These are phyloP conservation scores for Holacanthus passer DNA, from an alignment of 2,113 vertebrate genomes.

Conservation along the genomic window DNA sequence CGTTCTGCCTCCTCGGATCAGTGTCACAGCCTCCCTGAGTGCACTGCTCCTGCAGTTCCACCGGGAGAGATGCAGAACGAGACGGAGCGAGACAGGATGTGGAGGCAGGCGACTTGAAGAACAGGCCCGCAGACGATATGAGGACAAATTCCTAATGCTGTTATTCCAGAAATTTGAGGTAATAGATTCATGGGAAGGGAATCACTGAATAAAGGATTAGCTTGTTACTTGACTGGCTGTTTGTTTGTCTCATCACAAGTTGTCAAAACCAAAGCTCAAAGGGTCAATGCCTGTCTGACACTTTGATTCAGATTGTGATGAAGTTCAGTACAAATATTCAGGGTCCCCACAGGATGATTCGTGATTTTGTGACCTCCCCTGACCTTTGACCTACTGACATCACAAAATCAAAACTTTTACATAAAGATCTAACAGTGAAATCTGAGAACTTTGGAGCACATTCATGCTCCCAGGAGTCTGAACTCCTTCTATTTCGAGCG, in stretches of 20 bases:
- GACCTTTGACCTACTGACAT: not conserved
- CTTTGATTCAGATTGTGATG: not conserved
- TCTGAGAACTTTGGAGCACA: not conserved
- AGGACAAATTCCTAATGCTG: not conserved
- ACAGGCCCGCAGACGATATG: not conserved
- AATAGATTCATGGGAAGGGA: not conserved
- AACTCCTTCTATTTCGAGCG: not conserved
- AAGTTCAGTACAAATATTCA: not conserved
- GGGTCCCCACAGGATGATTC: not conserved
- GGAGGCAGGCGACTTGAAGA: not conserved
- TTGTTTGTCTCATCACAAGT: not conserved
- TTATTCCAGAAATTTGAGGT: not conserved
- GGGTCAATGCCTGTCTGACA: not conserved
- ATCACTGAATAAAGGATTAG: not conserved
- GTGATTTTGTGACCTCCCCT: not conserved
- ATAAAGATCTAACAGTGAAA: not conserved
- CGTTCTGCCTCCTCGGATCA: slow-evolving; percentile 75
- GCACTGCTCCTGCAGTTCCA: slow-evolving; percentile 53
- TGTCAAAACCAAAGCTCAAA: not conserved
- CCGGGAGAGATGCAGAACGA: slow-evolving; percentile 31
- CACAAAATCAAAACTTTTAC: not conserved
- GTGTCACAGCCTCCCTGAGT: slow-evolving; percentile 66
- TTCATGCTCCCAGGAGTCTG: not conserved
- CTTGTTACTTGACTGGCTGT: not conserved
- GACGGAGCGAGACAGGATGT: slow-evolving; percentile 10